Base-by-base conservation (phyloP, 2,113 vertebrate genomes). In the Phalacrocorax aristotelis region DNA sequence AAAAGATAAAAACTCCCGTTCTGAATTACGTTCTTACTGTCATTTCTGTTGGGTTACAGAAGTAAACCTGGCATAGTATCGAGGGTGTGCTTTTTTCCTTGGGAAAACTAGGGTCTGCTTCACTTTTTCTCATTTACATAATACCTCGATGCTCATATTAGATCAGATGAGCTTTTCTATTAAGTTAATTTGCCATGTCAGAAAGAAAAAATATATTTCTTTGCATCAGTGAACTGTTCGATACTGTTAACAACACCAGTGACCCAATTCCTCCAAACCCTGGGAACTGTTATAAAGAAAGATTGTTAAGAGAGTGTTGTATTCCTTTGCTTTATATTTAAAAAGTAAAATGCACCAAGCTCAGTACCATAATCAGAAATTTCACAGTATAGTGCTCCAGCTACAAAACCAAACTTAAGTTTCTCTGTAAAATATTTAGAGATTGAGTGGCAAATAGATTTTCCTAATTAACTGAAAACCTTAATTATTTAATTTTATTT, bases 171-270 rank as follows among this genome's bases (percentile, higher is more conserved):
- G 14, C n/a, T 86, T 83, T 95, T 93, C 72, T 95, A 66, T 96
- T 89, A 65, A 57, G 49, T 69, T 72, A 79, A 71, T 79, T 89
- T 79, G 27, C 79, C 36, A 70, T 58, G 82, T 89, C 92, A 91
- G 75, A 71, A 78, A 93, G 84, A 91, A 97, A 92, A 94, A 69
- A 93, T 36, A 46, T 58, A 77, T 71, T 94, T 80, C 21, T 90
- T 83, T 0, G 1, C 64, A 52, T 84, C 83, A 93, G 38, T 89
- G 89, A 94, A 71, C 75, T 91, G 71, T 86, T 95, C 82, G 69
- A 77, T 92, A 84, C 18, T 32, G 34, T 83, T 94, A 95, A 90
- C 76, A 97, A 38, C 66, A 77, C 12, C 87, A 94, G 34, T 94
- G 82, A 96, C 65, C 86, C 72, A 54, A 96, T 94, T 85, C 66